phyloP scores from a whole-genome alignment of 2,113 vertebrate species.

The Rhadina sibilatrix region DNA sequence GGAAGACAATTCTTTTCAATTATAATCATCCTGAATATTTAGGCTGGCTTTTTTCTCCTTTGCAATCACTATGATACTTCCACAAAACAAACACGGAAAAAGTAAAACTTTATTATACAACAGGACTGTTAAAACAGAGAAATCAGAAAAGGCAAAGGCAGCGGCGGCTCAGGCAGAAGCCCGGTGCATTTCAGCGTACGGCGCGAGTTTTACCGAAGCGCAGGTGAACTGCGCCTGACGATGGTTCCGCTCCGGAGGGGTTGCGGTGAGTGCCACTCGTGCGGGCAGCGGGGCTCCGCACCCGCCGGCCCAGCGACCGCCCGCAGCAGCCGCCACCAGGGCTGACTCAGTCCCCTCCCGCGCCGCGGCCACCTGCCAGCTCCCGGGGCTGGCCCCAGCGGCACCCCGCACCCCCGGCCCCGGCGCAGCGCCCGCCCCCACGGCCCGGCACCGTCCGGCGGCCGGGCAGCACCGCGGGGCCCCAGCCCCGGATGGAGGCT shows the following conservation, averaged over 20 bases:
- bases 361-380: neutral
- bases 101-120: neutral
- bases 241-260: neutral
- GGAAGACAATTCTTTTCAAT: neutral
- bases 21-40: neutral
- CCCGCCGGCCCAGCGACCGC: neutral
- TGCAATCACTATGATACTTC: neutral
- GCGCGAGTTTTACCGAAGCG: too few relatives aligned
- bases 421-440: neutral
- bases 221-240: neutral
- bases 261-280: neutral
- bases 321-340: neutral
- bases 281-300: neutral
- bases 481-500: neutral
- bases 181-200: accelerated
- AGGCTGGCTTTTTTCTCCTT: neutral
- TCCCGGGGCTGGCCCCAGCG: neutral
- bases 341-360: neutral
- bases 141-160: neutral
- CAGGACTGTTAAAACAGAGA: accelerated
- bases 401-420: neutral
- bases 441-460: neutral
- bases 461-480: neutral
- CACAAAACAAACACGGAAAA: neutral
- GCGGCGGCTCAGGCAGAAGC: neutral